These are phyloP conservation scores for Scomber colias DNA, from an alignment of 2,113 vertebrate species.

Conservation along the genomic window DNA sequence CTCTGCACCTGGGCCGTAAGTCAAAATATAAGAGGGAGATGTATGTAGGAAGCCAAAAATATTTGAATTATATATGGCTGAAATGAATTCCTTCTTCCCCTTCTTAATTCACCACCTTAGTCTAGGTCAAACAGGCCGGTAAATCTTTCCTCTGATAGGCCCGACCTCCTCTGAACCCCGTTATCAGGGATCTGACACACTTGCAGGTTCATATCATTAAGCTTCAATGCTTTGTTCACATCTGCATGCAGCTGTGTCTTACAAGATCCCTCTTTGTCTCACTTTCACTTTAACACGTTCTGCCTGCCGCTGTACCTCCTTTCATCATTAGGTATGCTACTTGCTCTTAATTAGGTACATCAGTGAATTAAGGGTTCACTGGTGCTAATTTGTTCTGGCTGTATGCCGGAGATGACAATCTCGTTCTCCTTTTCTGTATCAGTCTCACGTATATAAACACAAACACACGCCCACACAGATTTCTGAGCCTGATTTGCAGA, in stretches of 20 bases:
- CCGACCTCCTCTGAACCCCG: slow-evolving; percentile 55
- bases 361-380: slow-evolving; percentile 31
- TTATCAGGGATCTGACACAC: slow-evolving; percentile 56
- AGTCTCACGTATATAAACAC: slow-evolving; percentile 6
- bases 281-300: slow-evolving; percentile 8
- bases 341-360: slow-evolving; percentile 44
- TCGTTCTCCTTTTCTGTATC: background rate
- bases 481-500: slow-evolving; percentile 19
- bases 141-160: slow-evolving; percentile 45
- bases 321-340: slow-evolving; percentile 29
- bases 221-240: slow-evolving; percentile 40
- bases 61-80: slow-evolving; percentile 39
- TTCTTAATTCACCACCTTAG: slow-evolving; percentile 54
- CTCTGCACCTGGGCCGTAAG: slow-evolving; percentile 29
- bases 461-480: background rate
- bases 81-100: slow-evolving; percentile 53
- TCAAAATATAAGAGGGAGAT: slow-evolving; percentile 25
- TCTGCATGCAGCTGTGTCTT: slow-evolving; percentile 35
- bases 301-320: background rate
- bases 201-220: slow-evolving; percentile 49
- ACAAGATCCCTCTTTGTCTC: slow-evolving; percentile 9
- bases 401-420: background rate
- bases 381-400: slow-evolving; percentile 5
- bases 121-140: slow-evolving; percentile 39
- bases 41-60: slow-evolving; percentile 29